Base-by-base conservation (phyloP, 2,113 vertebrate genomes). In the Crypturellus undulatus region DNA sequence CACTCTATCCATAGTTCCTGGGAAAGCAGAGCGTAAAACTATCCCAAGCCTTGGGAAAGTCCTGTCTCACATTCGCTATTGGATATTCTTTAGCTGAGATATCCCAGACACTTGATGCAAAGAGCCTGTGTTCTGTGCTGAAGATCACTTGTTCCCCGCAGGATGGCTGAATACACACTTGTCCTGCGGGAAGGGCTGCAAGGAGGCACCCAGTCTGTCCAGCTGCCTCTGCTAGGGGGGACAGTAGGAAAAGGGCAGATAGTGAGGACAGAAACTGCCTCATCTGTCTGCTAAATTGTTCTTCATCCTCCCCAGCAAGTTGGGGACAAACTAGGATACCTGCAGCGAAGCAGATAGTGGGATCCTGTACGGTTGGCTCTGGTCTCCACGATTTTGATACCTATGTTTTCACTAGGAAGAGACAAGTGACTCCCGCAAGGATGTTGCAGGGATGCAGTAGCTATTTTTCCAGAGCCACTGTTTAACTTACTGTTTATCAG, bases 391-490 rank as follows among this genome's bases (percentile, higher is more conserved):
- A 26, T 62, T 79, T 16, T 19, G 18, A 51, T 25, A 25, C 34
- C 36, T 62, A 30, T 30, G 30, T 26, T 88, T 65, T 34, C 52
- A 22, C 21, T 10, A 7, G 2, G 4, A 45, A 65, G 79, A 82
- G 21, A 71, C 42, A 56, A 92, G 85, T 62, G 47, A 76, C 38
- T 42, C 34, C 38, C 40, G 45, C 22, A 58, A 70, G 62, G 65
- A 59, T 72, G 67, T n/a, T 14, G 11, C 34, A 60, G 58, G 38
- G 71, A 38, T 59, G 22, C 58, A 17, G 34, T 79, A 62, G 63
- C 59, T 92, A 24, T 49, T 93, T 56, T 34, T 75, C 69, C 54
- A 90, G 86, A 86, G 79, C 12, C 85, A 65, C 79, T 67, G 73
- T 80, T 83, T 69, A 80, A 65, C 43, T 84, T 45, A 10, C 32